These are phyloP conservation scores for Trichechus manatus DNA, from an alignment of 2,113 vertebrate species.

Conservation along the genomic window DNA sequence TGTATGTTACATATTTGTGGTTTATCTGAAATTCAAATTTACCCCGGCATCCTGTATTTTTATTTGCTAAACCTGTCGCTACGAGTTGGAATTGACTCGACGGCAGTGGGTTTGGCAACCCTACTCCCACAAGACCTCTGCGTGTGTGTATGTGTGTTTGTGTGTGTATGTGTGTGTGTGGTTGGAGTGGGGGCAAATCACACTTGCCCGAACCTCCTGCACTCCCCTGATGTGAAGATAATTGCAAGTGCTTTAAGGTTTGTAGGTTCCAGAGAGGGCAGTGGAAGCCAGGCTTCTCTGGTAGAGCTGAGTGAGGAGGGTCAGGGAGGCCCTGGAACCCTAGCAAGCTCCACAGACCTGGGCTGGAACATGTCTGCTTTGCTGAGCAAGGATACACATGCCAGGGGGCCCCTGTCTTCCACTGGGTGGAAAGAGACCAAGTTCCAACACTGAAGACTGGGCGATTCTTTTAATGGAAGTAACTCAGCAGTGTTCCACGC, in stretches of 20 bases:
- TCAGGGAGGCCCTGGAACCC: background rate
- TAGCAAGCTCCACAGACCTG: background rate
- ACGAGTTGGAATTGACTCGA: too few species aligned
- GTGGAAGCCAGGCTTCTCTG: background rate
- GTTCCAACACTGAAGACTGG: background rate
- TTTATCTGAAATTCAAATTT: conserved; percentile 35
- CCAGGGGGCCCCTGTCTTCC: background rate
- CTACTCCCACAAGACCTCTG: background rate
- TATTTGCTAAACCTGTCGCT: background rate
- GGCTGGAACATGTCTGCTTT: background rate
- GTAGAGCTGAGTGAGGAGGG: background rate
- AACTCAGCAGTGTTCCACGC: background rate
- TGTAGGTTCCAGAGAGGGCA: background rate
- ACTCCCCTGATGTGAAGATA: background rate
- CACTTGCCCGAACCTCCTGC: background rate
- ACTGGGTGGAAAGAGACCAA: background rate
- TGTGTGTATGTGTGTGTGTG: background rate
- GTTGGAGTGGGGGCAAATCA: background rate
- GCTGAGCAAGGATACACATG: background rate
- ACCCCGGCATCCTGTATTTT: conserved; percentile 14
- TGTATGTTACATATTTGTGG: background rate
- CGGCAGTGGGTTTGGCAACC: background rate
- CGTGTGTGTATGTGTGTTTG: background rate
- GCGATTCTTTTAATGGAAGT: background rate
- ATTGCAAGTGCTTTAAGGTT: background rate